Conservation (phyloP, 2,113 vertebrate species). For the Scalopus aquaticus region DNA sequence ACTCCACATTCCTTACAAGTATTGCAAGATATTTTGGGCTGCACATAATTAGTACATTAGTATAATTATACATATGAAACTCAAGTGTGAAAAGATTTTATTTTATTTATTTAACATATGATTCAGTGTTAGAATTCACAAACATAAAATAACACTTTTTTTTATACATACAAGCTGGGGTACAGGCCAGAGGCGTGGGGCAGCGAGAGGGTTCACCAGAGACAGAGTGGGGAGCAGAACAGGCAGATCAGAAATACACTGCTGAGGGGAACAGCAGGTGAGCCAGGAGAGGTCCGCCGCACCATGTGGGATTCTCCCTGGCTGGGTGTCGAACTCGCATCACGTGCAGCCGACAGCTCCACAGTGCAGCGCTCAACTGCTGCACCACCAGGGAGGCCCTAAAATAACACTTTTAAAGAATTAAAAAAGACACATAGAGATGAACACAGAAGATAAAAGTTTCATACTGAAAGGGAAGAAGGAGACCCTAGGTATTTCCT, state of each 20-base stretch:
- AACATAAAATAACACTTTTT: constrained; percentile 15
- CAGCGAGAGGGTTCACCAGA: too few relatives aligned
- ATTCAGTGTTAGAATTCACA: constrained; percentile 50
- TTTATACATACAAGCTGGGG: too few relatives aligned
- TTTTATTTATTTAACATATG: constrained; percentile 24
- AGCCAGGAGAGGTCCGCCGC: too few relatives aligned
- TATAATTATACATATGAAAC: constrained; percentile 31
- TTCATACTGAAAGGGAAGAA: not conserved
- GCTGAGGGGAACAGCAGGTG: too few relatives aligned
- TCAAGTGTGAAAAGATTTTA: constrained; percentile 41
- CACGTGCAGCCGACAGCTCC: too few relatives aligned
- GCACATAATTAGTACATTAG: constrained; percentile 48
- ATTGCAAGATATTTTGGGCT: constrained; percentile 51
- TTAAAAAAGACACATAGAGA: not conserved
- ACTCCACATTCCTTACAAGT: not conserved
- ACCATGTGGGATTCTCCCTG: too few relatives aligned
- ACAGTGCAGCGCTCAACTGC: too few relatives aligned
- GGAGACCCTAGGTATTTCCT: not conserved
- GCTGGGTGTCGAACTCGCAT: too few relatives aligned
- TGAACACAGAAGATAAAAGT: not conserved
- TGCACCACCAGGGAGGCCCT: too few relatives aligned
- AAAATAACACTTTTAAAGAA: not conserved
- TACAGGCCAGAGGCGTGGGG: too few relatives aligned
- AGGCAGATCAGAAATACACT: too few relatives aligned
- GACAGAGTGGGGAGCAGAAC: too few relatives aligned